Conservation (phyloP, 1,140 invertebrate species). For the Drosophila jambulina region DNA sequence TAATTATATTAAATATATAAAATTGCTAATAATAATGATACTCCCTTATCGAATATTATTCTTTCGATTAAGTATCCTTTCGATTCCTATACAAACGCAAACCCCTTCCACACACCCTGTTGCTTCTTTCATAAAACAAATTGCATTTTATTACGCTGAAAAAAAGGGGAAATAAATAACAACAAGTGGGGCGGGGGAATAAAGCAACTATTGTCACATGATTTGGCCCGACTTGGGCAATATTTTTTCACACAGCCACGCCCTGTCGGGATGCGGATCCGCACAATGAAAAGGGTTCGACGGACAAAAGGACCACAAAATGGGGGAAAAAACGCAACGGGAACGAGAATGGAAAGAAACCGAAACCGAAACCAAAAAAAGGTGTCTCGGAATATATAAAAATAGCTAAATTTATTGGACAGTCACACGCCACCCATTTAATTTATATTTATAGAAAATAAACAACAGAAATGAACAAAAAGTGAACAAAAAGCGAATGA, state of each 20-base stretch:
- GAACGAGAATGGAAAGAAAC: conserved; percentile 20
- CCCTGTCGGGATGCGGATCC: conserved; percentile 23
- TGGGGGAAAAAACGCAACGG: conserved; percentile 17
- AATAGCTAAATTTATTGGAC: conserved; percentile 83
- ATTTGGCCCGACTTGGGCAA: conserved; percentile 54
- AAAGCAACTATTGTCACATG: conserved; percentile 78
- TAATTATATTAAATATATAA: too few relatives aligned
- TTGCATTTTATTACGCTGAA: conserved; percentile 70
- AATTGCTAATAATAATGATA: not conserved
- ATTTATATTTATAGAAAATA: conserved; percentile 83
- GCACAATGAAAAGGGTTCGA: conserved; percentile 79
- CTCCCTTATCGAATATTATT: not conserved
- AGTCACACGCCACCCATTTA: conserved; percentile 82
- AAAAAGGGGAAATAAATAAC: conserved; percentile 11
- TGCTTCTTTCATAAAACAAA: conserved; percentile 56
- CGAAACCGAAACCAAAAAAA: conserved; percentile 44
- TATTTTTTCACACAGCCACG: conserved; percentile 31
- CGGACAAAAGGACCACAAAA: conserved; percentile 68
- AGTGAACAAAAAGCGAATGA: conserved; percentile 9
- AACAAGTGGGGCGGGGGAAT: conserved; percentile 20
- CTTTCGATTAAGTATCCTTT: not conserved
- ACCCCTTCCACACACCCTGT: not conserved
- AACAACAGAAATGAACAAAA: conserved; percentile 47
- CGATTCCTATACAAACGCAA: not conserved
- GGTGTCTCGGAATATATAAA: conserved; percentile 71